Conservation (phyloP, 2,888 invertebrate genomes). For the Penaeus monodon region DNA sequence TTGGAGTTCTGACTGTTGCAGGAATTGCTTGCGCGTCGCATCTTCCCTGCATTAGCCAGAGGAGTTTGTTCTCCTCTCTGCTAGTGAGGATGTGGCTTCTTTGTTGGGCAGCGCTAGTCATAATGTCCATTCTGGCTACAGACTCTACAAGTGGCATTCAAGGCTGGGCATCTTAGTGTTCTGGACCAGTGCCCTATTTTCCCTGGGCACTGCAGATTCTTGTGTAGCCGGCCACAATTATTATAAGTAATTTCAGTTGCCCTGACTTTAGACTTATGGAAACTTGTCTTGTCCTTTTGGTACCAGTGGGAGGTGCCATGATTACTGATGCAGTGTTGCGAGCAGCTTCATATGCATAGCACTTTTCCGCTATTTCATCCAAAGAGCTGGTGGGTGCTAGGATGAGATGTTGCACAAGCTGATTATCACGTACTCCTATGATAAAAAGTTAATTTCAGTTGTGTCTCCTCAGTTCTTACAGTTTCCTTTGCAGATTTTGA, state of each 20-base stretch:
- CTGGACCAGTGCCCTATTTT: neutral
- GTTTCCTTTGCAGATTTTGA: conserved; percentile 12
- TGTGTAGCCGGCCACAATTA: neutral
- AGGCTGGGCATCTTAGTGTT: conserved; percentile 7
- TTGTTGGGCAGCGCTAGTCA: neutral
- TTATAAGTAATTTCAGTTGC: neutral
- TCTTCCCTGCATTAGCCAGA: neutral
- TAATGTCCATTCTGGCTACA: conserved; percentile 1
- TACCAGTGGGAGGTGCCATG: neutral
- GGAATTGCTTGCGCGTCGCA: no score
- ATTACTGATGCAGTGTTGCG: conserved; percentile 14
- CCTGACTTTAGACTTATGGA: conserved; percentile 1
- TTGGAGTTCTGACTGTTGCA: neutral
- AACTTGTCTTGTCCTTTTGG: neutral
- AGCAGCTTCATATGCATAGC: conserved; percentile 19
- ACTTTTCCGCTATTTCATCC: neutral
- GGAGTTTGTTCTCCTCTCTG: neutral
- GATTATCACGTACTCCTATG: conserved; percentile 11
- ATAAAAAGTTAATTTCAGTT: conserved; percentile 15
- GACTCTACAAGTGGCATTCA: neutral
- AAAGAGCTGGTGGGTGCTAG: neutral
- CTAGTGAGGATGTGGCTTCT: neutral
- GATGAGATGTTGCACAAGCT: conserved; percentile 5
- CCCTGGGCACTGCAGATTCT: neutral
- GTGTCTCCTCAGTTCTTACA: conserved; percentile 16